Evolutionary conservation across 2,888 invertebrate genomes (phyloP), one percentile per base, ranked within the genome.

Genomic region (Caenorhabditis sp.): DNA sequence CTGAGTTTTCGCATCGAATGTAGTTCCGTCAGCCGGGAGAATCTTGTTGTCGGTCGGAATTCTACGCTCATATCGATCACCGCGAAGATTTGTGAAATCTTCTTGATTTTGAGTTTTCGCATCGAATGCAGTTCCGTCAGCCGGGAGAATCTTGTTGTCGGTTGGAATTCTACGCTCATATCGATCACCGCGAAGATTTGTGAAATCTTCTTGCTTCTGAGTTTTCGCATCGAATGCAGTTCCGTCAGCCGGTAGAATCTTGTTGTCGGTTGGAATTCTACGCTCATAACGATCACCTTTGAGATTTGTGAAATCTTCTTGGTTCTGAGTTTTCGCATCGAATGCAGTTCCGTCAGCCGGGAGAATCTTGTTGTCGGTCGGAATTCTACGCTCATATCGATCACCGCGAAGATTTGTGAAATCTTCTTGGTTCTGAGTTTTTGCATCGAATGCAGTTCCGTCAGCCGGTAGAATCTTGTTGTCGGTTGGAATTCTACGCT

Each of bases 391-490:
- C 17, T 36, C 58, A 37, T 58, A 58, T 4, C 58, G 58, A 8
- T 58, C 58, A 10, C 58, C 58, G 31, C 58, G 58, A 19, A 58
- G 14, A 31, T 58, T 37, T 10, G n/a, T 27, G 58, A 31, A 58
- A 36, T 58, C 58, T 58, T 58, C 58, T 21, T 58, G 58, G n/a
- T 58, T 58, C n/a, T 58, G 58, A 8, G 58, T 58, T 19, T 36
- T 58, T 10, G 58, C 17, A 8, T 17, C 37, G 36, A 58, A 58
- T 27, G 31, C 12, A 23, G 21, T n/a, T 10, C 58, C 58, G 21
- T 58, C 58, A 19, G 58, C n/a, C n/a, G 10, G 36, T 3, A 58
- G 12, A 14, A 36, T 58, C 36, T 36, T n/a, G 37, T 37, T 58
- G n/a, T 58, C 58, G n/a, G n/a, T 31, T 12, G 58, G 58, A 10